Evolutionary conservation across 2,888 invertebrate genomes (phyloP), one percentile per base, ranked within the genome.

Genomic region (Chaitophorus viminalis): DNA sequence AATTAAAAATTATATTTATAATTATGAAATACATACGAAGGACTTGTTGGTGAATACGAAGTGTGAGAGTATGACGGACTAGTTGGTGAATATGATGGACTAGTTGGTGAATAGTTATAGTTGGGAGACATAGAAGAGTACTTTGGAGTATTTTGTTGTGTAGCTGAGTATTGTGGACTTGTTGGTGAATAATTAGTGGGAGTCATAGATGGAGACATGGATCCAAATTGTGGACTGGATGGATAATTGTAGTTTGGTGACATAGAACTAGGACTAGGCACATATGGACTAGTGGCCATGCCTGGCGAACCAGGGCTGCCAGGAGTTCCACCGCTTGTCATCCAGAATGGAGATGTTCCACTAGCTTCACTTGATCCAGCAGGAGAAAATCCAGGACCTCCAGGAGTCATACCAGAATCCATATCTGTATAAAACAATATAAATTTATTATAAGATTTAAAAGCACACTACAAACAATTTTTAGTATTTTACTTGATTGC

Each of bases 341-440:
- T 90, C 60, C 95, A 95, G 88, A 94, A 95, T 0, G 98, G 98
- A 18, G 98, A 96, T 92, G 98, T 94, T 8, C 98, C 98, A 21
- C 97, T 97, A 0, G 97, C 97, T 91, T 99, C 99, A 9, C 97
- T 98, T 4, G 97, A 96, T 3, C 96, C 96, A 0, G 98, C 97
- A 3, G 99, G 99, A n/a, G 99, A 99, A 93, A 99, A 99, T 86
- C 97, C 97, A 1, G 98, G 98, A 4, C 97, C 98, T 65, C 97
- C 98, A 0, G 99, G 99, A 0, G 99, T 99, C 98, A 99, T 98
- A 88, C 84, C 76, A 68, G 76, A 46, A 25, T 85, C 76, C 25
- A 85, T n/a, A 70, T 46, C 84, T 85, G 33, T 25, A 77, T 25
- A 60, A 60, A 18, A 60, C 25, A 60, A 60, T 21, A 60, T 6